Evolutionary conservation across 2,113 vertebrate species (phyloP).

Genomic region (Gallinago undulata): DNA sequence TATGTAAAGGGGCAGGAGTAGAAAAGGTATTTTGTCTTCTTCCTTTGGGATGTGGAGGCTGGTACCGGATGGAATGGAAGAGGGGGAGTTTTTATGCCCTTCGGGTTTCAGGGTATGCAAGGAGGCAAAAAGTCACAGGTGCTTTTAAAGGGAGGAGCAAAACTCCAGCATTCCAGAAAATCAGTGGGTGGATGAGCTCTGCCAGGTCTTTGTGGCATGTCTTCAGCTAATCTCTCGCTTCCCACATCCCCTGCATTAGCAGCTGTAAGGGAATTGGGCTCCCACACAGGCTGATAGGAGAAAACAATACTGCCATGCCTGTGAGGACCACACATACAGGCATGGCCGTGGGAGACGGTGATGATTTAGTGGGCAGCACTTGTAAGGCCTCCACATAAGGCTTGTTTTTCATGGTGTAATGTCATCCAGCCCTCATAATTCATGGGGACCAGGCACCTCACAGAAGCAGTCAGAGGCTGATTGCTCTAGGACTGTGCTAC

Average conservation of each 20-base stretch:
- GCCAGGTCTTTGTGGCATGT: not conserved
- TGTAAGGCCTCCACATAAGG: not conserved
- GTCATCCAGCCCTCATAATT: not conserved
- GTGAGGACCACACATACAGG: not conserved
- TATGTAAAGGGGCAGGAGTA: not conserved
- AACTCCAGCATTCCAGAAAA: not conserved
- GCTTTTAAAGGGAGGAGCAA: not conserved
- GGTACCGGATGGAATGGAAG: not conserved
- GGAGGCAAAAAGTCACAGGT: not conserved
- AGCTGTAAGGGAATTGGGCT: not conserved
- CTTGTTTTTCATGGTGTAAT: not conserved
- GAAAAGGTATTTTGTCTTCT: not conserved
- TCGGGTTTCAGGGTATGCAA: not conserved
- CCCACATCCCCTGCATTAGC: conserved; percentile 2
- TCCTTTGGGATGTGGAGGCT: not conserved
- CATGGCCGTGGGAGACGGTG: not conserved
- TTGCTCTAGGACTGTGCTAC: not conserved
- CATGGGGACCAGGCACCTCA: not conserved
- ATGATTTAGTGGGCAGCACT: not conserved
- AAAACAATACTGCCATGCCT: not conserved
- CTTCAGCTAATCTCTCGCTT: not conserved
- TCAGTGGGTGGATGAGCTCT: not conserved
- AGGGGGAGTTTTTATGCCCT: not conserved
- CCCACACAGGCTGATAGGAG: not conserved
- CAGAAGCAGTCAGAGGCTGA: not conserved